Evolutionary conservation across 1,140 invertebrate species (phyloP).

Genomic region (Leptinotarsa undecemlineata): DNA sequence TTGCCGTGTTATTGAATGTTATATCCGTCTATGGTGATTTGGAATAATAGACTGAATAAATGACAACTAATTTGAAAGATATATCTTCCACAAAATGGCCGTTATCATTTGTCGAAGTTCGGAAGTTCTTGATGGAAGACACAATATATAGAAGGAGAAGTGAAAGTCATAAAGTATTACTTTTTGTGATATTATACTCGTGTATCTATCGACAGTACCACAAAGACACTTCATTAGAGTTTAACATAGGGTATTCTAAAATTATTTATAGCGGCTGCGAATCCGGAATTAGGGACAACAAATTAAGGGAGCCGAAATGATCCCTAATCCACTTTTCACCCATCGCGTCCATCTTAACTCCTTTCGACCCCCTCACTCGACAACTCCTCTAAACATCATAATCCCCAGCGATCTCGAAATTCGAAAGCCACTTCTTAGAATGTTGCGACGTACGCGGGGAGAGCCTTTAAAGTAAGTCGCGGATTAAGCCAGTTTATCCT

Average conservation of each 20-base stretch:
- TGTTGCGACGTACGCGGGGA: constrained; percentile 8
- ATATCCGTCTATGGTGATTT: too few species aligned
- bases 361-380: not conserved
- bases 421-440: constrained; percentile 29
- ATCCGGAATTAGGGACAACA: not conserved
- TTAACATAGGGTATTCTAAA: not conserved
- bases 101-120: too few species aligned
- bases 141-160: too few species aligned
- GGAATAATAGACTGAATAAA: too few species aligned
- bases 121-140: too few species aligned
- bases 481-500: constrained; percentile 50
- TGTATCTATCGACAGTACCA: too few species aligned
- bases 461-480: constrained; percentile 36
- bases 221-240: not conserved
- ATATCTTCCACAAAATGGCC: too few species aligned
- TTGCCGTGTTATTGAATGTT: too few species aligned
- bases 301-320: not conserved
- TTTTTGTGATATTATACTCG: too few species aligned
- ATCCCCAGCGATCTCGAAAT: constrained; percentile 18
- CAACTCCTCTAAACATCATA: constrained; percentile 17
- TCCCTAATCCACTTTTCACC: constrained; percentile 9
- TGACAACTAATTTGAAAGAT: too few species aligned
- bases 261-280: not conserved
- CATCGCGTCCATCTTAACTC: not conserved
- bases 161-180: too few species aligned